phyloP scores from a whole-genome alignment of 2,888 invertebrate genomes.

The Papilio gigon region DNA sequence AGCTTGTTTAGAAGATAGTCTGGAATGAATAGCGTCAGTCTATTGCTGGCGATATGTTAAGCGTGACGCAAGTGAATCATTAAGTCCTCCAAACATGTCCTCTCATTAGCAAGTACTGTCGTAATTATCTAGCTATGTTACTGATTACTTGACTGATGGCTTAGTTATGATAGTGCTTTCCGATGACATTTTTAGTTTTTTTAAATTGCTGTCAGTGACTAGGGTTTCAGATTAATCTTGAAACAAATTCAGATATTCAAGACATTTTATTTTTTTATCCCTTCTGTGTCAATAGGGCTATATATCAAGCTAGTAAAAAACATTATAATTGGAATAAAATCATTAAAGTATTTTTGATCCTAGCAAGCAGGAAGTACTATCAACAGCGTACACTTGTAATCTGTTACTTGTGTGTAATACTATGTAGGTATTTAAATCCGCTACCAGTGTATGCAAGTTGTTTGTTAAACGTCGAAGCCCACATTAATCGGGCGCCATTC shows the following conservation, averaged over 20 bases:
- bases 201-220: too few species aligned
- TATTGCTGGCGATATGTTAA: not conserved
- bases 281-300: too few species aligned
- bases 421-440: conserved; percentile 3
- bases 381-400: not conserved
- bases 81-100: conserved; percentile 6
- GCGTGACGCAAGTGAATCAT: conserved; percentile 17
- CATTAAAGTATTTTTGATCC: not conserved
- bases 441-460: conserved; percentile 4
- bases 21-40: not conserved
- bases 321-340: not conserved
- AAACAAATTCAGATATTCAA: not conserved
- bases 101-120: conserved; percentile 23
- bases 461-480: conserved; percentile 8
- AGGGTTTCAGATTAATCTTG: too few species aligned
- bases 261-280: not conserved
- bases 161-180: not conserved
- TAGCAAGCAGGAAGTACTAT: not conserved
- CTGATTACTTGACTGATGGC: not conserved
- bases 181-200: too few species aligned
- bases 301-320: too few species aligned
- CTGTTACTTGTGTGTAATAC: conserved; percentile 1
- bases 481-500: not conserved
- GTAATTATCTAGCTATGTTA: conserved; percentile 11
- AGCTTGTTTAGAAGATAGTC: not conserved